Evolutionary conservation across 2,888 invertebrate species (phyloP).

Genomic region (Petrolisthes cinctipes): DNA sequence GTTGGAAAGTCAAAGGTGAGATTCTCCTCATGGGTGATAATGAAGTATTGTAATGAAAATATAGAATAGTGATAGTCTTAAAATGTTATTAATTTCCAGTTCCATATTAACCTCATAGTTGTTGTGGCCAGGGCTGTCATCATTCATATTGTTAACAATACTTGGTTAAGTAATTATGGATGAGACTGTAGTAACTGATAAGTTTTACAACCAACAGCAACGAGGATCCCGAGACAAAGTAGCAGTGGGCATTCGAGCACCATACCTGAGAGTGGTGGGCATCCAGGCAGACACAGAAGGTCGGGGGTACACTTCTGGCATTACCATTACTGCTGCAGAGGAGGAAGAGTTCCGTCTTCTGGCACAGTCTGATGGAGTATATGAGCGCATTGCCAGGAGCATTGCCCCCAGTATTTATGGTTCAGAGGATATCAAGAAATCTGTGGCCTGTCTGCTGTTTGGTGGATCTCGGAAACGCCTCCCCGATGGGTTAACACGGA

Average conservation of each 20-base stretch:
- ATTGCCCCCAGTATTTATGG: constrained; percentile 98
- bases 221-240: constrained; percentile 81
- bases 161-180: background rate
- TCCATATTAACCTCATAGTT: background rate
- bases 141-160: background rate
- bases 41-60: background rate
- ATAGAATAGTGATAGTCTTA: no score
- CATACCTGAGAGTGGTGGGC: constrained; percentile 95
- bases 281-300: constrained; percentile 88
- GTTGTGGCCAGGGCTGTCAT: background rate
- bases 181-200: background rate
- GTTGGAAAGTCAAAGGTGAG: constrained; percentile 73
- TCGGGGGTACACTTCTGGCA: constrained; percentile 73
- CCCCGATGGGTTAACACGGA: constrained; percentile 93
- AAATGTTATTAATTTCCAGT: no score
- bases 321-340: constrained; percentile 73
- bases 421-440: constrained; percentile 93
- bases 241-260: constrained; percentile 90
- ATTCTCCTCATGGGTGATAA: background rate
- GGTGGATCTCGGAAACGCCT: constrained; percentile 90
- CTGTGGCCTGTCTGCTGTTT: constrained; percentile 93
- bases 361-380: constrained; percentile 86
- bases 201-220: constrained; percentile 69
- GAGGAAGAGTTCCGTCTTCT: constrained; percentile 86
- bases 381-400: constrained; percentile 88